Conservation (phyloP, 2,888 invertebrate genomes). For the Bembecia ichneumoniformis region DNA sequence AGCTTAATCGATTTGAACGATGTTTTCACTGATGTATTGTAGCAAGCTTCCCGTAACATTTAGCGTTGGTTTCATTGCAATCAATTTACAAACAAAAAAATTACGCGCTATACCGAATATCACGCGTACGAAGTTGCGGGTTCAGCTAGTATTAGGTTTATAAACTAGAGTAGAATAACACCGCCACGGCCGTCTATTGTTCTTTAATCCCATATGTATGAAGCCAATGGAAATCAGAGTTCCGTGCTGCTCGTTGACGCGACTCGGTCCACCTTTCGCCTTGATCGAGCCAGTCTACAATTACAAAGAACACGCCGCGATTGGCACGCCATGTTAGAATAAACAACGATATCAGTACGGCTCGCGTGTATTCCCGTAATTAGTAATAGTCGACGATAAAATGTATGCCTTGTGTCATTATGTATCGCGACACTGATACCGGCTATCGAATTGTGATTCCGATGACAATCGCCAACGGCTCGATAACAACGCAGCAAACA, state of each 20-base stretch:
- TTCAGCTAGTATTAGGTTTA: too few relatives aligned
- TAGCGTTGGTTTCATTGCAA: too few relatives aligned
- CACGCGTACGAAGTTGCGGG: too few relatives aligned
- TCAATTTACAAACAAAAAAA: too few relatives aligned
- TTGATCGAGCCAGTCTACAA: conserved; percentile 26
- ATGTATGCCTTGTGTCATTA: conserved; percentile 42
- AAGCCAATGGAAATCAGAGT: conserved; percentile 27
- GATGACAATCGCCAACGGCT: conserved; percentile 30
- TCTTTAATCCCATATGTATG: conserved; percentile 3
- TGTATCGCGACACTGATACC: conserved; percentile 42
- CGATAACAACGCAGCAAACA: conserved; percentile 9
- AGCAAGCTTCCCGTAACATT: too few relatives aligned
- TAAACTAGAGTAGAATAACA: too few relatives aligned
- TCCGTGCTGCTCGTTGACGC: conserved; percentile 19
- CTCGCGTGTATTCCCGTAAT: conserved; percentile 57
- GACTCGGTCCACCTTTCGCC: conserved; percentile 12
- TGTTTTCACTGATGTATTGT: too few relatives aligned
- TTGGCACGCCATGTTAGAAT: conserved; percentile 21
- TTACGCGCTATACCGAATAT: too few relatives aligned
- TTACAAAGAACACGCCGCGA: conserved; percentile 35
- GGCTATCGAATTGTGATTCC: conserved; percentile 43
- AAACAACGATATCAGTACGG: conserved; percentile 35
- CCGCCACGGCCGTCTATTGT: neutral
- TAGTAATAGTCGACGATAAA: conserved; percentile 50
- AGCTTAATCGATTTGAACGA: too few relatives aligned